A percentile compares a stretch with the other conserved stretches of the same genome.
phyloP scores from a whole-genome alignment of 2,113 vertebrate genomes.

The Callocephalon fimbriatum region DNA sequence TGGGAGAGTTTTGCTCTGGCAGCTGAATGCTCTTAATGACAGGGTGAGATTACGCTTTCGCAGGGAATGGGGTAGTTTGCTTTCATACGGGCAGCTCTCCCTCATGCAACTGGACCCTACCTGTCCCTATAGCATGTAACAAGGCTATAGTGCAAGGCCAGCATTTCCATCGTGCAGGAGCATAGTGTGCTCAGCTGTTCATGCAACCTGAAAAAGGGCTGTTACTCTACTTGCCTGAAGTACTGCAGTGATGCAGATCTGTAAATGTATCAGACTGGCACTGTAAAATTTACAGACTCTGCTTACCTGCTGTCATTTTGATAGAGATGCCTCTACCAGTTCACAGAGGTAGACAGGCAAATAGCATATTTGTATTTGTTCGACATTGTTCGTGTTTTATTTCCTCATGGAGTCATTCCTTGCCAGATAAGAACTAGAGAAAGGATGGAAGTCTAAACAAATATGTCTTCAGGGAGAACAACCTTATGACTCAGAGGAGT shows the following conservation, averaged over 20 bases:
- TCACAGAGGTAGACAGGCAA: neutral
- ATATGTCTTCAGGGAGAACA: neutral
- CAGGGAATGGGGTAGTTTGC: neutral
- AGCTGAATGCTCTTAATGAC: neutral
- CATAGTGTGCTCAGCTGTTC: neutral
- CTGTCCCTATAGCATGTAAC: neutral
- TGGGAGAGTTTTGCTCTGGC: neutral
- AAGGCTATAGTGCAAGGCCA: neutral
- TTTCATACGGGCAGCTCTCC: neutral
- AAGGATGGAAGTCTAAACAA: neutral
- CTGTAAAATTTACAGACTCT: neutral
- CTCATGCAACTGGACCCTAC: neutral
- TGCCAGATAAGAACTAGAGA: neutral
- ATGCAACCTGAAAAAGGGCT: neutral
- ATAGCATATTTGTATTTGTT: neutral
- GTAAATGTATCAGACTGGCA: neutral
- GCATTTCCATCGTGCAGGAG: neutral
- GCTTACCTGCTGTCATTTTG: neutral
- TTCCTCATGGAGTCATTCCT: neutral
- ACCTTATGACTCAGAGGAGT: neutral
- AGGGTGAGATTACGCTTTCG: fast-evolving
- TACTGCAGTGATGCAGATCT: neutral
- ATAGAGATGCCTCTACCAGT: neutral
- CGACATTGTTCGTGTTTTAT: neutral
- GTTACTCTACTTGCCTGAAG: neutral